Percentiles rank a stretch among this genome's conserved stretches.
phyloP scores from a whole-genome alignment of 2,797 vertebrate species.

The Acrossocheilus fasciatus region DNA sequence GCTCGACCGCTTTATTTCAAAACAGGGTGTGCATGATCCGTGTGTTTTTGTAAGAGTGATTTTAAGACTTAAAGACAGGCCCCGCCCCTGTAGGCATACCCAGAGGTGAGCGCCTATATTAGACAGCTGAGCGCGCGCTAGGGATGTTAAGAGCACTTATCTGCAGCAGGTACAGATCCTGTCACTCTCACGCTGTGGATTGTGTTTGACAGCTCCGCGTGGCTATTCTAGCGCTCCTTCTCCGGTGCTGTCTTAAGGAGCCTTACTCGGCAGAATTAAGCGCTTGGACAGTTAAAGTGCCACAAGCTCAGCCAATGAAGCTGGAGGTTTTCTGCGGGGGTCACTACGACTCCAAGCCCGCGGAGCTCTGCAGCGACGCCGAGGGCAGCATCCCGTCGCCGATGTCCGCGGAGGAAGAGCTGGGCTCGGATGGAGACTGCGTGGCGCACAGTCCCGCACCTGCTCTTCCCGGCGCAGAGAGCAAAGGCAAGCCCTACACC shows the following conservation, averaged over 20 bases:
- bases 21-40: constrained; percentile 31
- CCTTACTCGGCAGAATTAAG: neutral
- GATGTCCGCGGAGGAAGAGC: constrained; percentile 84
- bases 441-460: constrained; percentile 86
- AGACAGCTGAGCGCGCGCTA: constrained; percentile 56
- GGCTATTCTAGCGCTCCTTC: neutral
- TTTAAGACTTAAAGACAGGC: constrained; percentile 50
- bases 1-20: constrained; percentile 20
- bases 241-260: neutral
- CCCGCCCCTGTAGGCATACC: constrained; percentile 77
- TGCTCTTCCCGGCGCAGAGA: constrained; percentile 61
- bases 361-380: constrained; percentile 75
- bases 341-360: constrained; percentile 76
- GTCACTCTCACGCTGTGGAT: constrained; percentile 25
- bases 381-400: constrained; percentile 80
- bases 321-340: constrained; percentile 84
- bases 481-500: constrained; percentile 89
- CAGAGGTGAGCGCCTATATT: constrained; percentile 77
- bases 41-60: constrained; percentile 18
- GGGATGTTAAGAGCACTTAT: constrained; percentile 67
- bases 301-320: constrained; percentile 79
- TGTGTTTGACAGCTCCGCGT: constrained; percentile 51
- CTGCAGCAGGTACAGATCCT: constrained; percentile 60
- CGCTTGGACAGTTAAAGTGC: neutral
- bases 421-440: constrained; percentile 94